Evolutionary conservation across 2,113 vertebrate species (phyloP), one percentile per base, ranked within the genome.

Genomic region (Perca schrenkii): DNA sequence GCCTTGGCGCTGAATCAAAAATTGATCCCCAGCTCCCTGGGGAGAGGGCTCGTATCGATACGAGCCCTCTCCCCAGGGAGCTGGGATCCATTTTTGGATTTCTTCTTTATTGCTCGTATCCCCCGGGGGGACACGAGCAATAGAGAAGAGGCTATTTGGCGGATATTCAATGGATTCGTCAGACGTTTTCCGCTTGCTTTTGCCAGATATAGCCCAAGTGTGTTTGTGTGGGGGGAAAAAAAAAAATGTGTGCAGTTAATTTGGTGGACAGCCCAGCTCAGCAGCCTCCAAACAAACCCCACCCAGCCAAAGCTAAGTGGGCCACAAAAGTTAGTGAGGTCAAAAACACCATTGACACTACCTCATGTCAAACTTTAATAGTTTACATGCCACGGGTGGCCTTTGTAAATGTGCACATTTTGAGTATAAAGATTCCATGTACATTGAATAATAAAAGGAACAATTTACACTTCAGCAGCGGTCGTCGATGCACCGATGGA

Each of bases 191-290:
- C 0, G 62, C 56, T 77, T 71, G 74, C 14, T 68, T 66, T 65
- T 25, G 61, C 56, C 81, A 19, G 63, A 80, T 82, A 47, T 21
- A 82, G 72, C 60, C 61, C 16, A 4, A 66, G 31, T 65, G 64
- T 82, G 86, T 85, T 72, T 83, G 19, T 74, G 60, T 46, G 67
- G 50, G 0, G 65, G 21, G 1, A 50, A 28, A 28, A 47, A 28
- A 28, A 47, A n/a, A 40, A 62, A 63, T 66, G 69, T 66, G 80
- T 77, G 69, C 21, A 77, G 84, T 73, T 64, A 16, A 77, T 78
- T 74, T 86, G 77, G 80, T 77, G 80, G 86, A 77, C 86, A 82
- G 86, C 77, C 31, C 17, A 3, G 63, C 80, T 81, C 71, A 71
- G 79, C 79, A 72, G 72, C 79, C 61, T 68, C 67, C 71, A 62